Conservation (phyloP, 1,140 invertebrate genomes). For the Brachionus sp. region DNA sequence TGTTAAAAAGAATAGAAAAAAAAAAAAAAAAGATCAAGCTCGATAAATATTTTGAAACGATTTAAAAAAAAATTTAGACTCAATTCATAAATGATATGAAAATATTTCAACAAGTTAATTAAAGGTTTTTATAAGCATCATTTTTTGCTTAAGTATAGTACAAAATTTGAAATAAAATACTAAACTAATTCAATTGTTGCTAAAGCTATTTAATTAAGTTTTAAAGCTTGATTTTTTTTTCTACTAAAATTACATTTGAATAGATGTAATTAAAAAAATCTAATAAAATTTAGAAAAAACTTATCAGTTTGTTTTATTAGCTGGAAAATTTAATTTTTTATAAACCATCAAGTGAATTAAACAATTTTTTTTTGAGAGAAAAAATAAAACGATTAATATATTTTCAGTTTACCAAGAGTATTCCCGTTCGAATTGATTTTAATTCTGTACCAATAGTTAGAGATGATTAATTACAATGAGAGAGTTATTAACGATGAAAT, state of each 20-base stretch:
- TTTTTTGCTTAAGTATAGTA: neutral
- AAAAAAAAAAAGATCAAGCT: neutral
- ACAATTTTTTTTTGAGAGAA: neutral
- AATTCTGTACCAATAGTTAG: neutral
- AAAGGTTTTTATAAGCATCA: neutral
- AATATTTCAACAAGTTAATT: conserved; percentile 11
- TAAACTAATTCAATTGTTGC: neutral
- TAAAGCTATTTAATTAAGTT: neutral
- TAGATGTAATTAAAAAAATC: neutral
- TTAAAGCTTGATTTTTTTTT: neutral
- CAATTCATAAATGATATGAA: neutral
- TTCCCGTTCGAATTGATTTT: neutral
- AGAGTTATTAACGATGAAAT: neutral
- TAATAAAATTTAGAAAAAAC: neutral
- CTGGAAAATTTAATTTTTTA: neutral
- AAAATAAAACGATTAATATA: neutral
- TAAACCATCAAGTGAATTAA: neutral
- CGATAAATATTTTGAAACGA: neutral
- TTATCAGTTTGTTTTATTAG: neutral
- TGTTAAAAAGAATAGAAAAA: neutral
- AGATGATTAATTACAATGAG: neutral
- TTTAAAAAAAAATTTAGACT: neutral
- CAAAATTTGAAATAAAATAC: conserved; percentile 5
- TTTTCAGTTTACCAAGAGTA: neutral
- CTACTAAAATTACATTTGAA: neutral